Base-by-base conservation (phyloP, 2,113 vertebrate species). In the Archilochus colubris region DNA sequence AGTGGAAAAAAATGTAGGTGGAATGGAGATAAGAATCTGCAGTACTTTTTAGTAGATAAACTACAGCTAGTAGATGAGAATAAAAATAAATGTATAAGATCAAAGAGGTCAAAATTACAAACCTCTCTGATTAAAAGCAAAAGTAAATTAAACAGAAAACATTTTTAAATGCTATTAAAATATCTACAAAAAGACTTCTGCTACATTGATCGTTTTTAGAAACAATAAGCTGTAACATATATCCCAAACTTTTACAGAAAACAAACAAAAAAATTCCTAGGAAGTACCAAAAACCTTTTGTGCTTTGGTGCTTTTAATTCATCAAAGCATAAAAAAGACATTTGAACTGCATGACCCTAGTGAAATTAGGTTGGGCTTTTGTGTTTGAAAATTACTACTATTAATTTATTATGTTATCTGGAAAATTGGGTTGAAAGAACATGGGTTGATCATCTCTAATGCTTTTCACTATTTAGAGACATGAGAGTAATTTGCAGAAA, bases 401-500 rank as follows among this genome's bases (percentile, higher is more conserved):
- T 48, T 73, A 51, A 63, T 67, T 30, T 46, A 38, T 78, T 69
- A 36, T 53, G 2, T 62, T 74, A 36, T 4, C 10, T 66, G 19
- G 16, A 70, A 94, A 91, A 78, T 5, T 44, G 9, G 70, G 7
- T 30, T 44, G 12, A 78, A 94, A 62, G 40, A 74, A 17, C 14
- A 69, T 3, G 2, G 3, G 3, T 1, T 54, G 12, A 58, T 31
- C 5, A 28, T 30, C 28, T 70, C 15, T 70, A 63, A 43, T 69
- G 20, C 2, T 88, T 88, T 92, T 85, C 23, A 69, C 30, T 54
- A 2, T 68, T 48, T 75, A 59, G 46, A 73, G 16, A 9, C 57
- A 14, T 58, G 58, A 85, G 9, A 70, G 62, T 93, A 92, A 89
- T 76, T 81, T 72, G 25, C 27, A 48, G 61, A 78, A 66, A 83